phyloP scores from a whole-genome alignment of 1,140 invertebrate genomes.

The Heterodera schachtii region DNA sequence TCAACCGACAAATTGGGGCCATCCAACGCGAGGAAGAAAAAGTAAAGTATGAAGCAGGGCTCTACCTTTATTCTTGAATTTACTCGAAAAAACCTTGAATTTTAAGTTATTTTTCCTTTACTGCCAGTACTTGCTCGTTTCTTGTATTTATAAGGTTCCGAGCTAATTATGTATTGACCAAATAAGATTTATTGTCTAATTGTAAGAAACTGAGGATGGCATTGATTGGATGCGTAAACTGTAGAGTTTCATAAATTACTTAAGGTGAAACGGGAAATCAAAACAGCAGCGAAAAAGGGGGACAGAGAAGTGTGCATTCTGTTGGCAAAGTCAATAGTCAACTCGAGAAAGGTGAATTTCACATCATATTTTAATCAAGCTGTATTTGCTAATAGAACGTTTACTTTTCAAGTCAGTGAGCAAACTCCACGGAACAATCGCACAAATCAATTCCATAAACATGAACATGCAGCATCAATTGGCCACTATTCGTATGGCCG shows the following conservation, averaged over 20 bases:
- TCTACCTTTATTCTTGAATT: neutral
- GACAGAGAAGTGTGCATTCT: slow-evolving; percentile 91
- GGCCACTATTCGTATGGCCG: slow-evolving; percentile 84
- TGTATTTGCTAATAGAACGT: no score
- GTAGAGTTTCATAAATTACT: neutral
- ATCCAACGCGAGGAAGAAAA: slow-evolving; percentile 95
- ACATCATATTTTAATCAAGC: neutral
- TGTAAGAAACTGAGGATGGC: no score
- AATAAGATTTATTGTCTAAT: no score
- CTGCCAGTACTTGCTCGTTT: no score
- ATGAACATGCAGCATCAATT: slow-evolving; percentile 98
- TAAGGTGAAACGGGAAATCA: slow-evolving; percentile 80
- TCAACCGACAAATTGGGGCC: slow-evolving; percentile 89
- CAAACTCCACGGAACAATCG: slow-evolving; percentile 72
- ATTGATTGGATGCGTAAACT: no score
- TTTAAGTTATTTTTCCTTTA: no score
- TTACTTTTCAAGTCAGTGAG: neutral
- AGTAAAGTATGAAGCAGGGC: slow-evolving; percentile 62
- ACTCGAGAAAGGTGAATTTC: slow-evolving; percentile 78
- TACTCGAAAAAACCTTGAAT: neutral
- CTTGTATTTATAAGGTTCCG: no score
- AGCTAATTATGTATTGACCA: no score
- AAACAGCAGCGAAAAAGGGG: slow-evolving; percentile 92
- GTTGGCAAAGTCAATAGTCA: slow-evolving; percentile 90
- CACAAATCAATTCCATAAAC: slow-evolving; percentile 94